Evolutionary conservation across 2,797 vertebrate genomes (phyloP).

Genomic region (Peromyscus aztecus): DNA sequence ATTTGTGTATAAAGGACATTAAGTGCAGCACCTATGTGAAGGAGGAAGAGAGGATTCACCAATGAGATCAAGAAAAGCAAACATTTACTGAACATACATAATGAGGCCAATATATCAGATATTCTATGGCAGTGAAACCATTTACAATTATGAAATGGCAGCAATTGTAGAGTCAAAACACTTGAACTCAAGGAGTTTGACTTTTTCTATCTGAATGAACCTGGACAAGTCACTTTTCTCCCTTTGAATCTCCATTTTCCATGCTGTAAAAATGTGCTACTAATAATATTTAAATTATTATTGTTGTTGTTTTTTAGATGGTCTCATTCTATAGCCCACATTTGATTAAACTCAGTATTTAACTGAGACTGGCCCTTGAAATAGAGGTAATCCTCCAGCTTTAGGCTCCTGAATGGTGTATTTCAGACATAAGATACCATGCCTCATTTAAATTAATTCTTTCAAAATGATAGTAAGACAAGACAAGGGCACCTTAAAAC

Average conservation of each 20-base stretch:
- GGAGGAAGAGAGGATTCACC: neutral
- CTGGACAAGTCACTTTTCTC: neutral
- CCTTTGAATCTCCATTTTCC: neutral
- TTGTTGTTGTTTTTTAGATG: neutral
- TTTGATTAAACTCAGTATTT: neutral
- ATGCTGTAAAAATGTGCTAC: neutral
- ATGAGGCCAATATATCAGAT: neutral
- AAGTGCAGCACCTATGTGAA: neutral
- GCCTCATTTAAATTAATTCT: neutral
- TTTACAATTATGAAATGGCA: neutral
- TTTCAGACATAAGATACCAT: too few species aligned
- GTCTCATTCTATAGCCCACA: too few species aligned
- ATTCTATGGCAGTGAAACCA: neutral
- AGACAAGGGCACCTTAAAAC: neutral
- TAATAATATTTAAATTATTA: neutral
- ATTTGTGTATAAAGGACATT: neutral
- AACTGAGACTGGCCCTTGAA: neutral
- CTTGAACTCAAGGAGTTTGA: neutral
- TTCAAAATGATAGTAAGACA: neutral
- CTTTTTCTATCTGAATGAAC: neutral
- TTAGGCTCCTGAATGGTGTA: neutral
- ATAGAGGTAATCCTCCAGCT: neutral
- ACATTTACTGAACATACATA: neutral
- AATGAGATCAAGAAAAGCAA: neutral
- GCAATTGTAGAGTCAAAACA: neutral